Percentiles rank a stretch among this genome's conserved stretches.
phyloP scores from a whole-genome alignment of 2,113 vertebrate genomes.

The Microtus oregoni region DNA sequence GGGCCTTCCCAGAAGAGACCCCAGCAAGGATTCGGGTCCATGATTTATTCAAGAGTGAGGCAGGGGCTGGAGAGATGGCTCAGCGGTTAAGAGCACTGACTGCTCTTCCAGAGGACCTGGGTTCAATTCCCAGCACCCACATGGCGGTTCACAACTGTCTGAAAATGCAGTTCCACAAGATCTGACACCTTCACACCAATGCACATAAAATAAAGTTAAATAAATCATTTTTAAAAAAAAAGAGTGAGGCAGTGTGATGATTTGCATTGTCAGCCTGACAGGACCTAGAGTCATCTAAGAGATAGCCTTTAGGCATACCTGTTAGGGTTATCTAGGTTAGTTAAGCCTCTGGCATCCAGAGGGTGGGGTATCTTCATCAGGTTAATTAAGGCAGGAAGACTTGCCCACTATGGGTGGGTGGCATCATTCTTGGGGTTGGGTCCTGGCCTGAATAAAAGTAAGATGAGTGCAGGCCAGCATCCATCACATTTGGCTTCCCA shows the following conservation, averaged over 20 bases:
- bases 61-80: no score
- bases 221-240: no score
- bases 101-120: no score
- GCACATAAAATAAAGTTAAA: no score
- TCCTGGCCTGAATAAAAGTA: not conserved
- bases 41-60: not conserved
- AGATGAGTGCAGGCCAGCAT: not conserved
- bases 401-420: not conserved
- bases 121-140: no score
- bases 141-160: no score
- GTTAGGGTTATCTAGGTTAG: not conserved
- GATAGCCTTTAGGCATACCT: not conserved
- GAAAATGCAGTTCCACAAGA: no score
- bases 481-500: no score
- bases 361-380: not conserved
- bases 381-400: not conserved
- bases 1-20: not conserved
- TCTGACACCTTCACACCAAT: no score
- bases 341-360: not conserved
- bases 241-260: not conserved
- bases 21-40: not conserved
- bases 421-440: not conserved
- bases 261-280: not conserved
- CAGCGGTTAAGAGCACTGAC: no score
- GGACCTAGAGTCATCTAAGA: not conserved